A percentile compares a stretch with the other conserved stretches of the same genome.
These are phyloP conservation scores for Anabas testudineus DNA, from an alignment of 2,797 vertebrate species.

Conservation along the genomic window DNA sequence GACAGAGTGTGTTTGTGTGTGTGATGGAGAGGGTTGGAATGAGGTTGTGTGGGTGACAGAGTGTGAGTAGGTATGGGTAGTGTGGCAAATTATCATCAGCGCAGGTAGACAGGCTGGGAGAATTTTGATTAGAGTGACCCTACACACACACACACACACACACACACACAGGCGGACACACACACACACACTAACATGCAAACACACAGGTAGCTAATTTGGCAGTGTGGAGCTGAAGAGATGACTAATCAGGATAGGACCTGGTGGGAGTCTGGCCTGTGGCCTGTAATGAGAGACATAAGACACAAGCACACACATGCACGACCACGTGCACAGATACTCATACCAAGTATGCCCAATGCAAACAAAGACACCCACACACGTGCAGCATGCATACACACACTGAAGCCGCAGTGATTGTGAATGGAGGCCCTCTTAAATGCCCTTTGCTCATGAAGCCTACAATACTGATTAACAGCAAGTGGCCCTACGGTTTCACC, in stretches of 20 bases:
- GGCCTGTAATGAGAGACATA: constrained; percentile 63
- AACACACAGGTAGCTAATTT: constrained; percentile 64
- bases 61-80: constrained; percentile 52
- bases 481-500: constrained; percentile 49
- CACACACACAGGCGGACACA: constrained; percentile 12
- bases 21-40: constrained; percentile 42
- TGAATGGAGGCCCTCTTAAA: constrained; percentile 44
- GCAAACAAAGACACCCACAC: constrained; percentile 23
- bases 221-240: constrained; percentile 51
- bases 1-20: constrained; percentile 22
- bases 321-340: constrained; percentile 4
- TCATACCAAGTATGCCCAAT: neutral
- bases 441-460: constrained; percentile 38
- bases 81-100: constrained; percentile 69
- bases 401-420: constrained; percentile 26
- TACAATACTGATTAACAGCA: constrained; percentile 63
- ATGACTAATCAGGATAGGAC: constrained; percentile 69
- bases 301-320: constrained; percentile 38
- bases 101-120: constrained; percentile 61
- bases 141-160: constrained; percentile 13
- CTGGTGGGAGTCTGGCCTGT: constrained; percentile 65
- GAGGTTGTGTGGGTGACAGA: constrained; percentile 63
- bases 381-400: constrained; percentile 1
- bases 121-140: constrained; percentile 73
- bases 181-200: constrained; percentile 23